Evolutionary conservation across 1,140 invertebrate species (phyloP), one percentile per base, ranked within the genome.

Genomic region (Chironomus striatipennis): DNA sequence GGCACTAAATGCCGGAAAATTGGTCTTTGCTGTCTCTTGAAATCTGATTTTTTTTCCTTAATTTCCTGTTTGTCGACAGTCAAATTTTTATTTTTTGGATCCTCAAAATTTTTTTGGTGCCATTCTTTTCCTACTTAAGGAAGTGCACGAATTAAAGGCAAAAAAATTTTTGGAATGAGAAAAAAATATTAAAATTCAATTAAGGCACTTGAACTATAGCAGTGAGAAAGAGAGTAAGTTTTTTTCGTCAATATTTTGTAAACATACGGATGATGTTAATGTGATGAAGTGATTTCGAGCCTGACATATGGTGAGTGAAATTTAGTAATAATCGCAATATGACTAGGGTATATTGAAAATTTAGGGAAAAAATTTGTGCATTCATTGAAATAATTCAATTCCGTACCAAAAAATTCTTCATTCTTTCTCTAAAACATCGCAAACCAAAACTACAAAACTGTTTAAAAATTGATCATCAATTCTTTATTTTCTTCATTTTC

Each of bases 401-500:
- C n/a, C n/a, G n/a, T n/a, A n/a, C n/a, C n/a, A n/a, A n/a, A n/a
- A n/a, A n/a, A n/a, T n/a, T n/a, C 24, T 34, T 34, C 24, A 34
- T 34, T 34, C 24, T n/a, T n/a, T 5, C 24, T 34, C 24, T 34
- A 34, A 34, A 34, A 34, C 24, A 34, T 34, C 24, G 2, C 24
- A 34, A 34, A 34, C 1, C 5, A 34, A 34, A 34, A 34, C 24
- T 5, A 34, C 24, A 34, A 34, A 34, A 34, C 5, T 5, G 2
- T 47, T 3, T 5, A 12, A 57, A 57, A 57, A 57, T 15, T n/a
- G 1, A 5, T n/a, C n/a, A 57, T 12, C 0, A 42, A 73, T 8
- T 10, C 24, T 15, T 42, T n/a, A 73, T 42, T 73, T 73, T n/a
- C 73, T 73, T n/a, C n/a, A 74, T 20, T 73, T 20, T 57, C 83